phyloP scores from a whole-genome alignment of 2,113 vertebrate genomes.

The Tragulus kanchil region DNA sequence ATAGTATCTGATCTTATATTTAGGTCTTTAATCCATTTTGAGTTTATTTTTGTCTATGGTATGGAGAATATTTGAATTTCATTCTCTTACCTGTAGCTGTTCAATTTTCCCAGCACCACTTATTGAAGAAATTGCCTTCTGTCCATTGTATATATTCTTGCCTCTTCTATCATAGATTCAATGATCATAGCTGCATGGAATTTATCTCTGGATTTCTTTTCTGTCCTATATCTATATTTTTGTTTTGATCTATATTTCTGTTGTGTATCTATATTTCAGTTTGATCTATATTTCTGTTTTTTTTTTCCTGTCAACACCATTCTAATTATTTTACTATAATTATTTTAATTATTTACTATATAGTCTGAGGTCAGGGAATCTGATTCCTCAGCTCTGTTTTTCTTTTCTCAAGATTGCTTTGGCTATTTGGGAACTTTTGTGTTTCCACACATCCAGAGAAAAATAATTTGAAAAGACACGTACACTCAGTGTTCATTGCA shows the following conservation, averaged over 20 bases:
- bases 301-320: neutral
- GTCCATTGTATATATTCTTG: neutral
- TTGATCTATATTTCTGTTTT: neutral
- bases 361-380: neutral
- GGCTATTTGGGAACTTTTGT: neutral
- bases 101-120: neutral
- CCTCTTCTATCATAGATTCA: neutral
- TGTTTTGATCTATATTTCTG: too few species aligned
- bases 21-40: neutral
- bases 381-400: neutral
- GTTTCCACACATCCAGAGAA: neutral
- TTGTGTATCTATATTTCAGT: neutral
- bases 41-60: neutral
- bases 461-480: neutral
- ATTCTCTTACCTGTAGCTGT: neutral
- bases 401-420: neutral
- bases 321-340: neutral
- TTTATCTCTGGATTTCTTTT: neutral
- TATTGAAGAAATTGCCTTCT: neutral
- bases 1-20: neutral
- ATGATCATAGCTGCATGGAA: neutral
- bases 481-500: neutral
- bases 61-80: neutral
- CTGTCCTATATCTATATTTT: neutral
- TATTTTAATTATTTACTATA: too few species aligned